These are phyloP conservation scores for Sebastes jordani DNA, from an alignment of 2,797 vertebrate genomes.

Conservation along the genomic window DNA sequence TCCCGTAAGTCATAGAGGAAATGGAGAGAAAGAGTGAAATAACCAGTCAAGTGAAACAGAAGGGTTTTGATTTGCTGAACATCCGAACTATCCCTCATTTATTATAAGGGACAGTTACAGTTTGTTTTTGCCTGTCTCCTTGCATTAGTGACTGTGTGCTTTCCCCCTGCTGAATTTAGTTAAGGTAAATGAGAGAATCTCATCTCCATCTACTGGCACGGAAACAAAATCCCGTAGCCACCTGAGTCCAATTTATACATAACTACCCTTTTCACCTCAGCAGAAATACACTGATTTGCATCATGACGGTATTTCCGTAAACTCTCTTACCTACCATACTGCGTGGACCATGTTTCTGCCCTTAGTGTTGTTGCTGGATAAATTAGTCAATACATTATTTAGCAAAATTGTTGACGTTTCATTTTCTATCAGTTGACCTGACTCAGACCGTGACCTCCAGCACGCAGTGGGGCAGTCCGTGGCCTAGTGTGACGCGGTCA, in stretches of 20 bases:
- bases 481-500: no score
- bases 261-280: neutral
- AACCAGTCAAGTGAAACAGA: neutral
- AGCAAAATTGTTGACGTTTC: neutral
- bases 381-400: neutral
- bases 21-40: neutral
- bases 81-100: neutral
- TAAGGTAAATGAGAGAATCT: conserved; percentile 22
- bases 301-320: neutral
- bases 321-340: neutral
- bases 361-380: neutral
- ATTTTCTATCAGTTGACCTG: neutral
- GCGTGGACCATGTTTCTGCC: neutral
- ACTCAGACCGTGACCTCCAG: neutral
- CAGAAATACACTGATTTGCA: neutral
- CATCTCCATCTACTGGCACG: conserved; percentile 33
- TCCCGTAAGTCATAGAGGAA: neutral
- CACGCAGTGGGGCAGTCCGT: neutral
- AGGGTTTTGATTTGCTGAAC: neutral
- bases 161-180: conserved; percentile 1
- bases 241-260: conserved; percentile 45
- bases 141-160: neutral
- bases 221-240: conserved; percentile 22
- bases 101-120: neutral
- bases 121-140: neutral